Conservation (phyloP, 2,888 invertebrate species). For the Malachius bipustulatus region DNA sequence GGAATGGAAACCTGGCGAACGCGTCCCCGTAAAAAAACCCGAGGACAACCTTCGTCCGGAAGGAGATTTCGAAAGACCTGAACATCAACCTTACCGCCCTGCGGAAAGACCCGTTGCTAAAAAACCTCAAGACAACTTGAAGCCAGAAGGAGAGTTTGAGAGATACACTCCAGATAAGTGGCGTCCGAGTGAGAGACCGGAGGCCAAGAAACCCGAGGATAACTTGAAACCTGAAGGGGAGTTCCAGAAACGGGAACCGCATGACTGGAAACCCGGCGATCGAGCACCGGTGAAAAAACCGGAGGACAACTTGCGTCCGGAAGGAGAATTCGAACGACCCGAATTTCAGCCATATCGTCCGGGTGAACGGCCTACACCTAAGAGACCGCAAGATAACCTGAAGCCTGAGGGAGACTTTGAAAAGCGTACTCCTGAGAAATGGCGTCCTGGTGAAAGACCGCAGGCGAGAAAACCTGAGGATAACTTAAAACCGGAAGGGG, state of each 20-base stretch:
- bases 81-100: constrained; percentile 26
- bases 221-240: constrained; percentile 52
- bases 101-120: constrained; percentile 44
- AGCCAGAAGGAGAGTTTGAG: constrained; percentile 45
- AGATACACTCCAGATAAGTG: constrained; percentile 36
- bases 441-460: constrained; percentile 34
- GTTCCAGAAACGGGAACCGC: constrained; percentile 40
- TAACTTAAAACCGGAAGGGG: constrained; percentile 39
- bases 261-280: constrained; percentile 33
- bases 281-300: constrained; percentile 21
- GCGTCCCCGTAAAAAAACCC: constrained; percentile 36
- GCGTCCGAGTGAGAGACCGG: constrained; percentile 41
- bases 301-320: constrained; percentile 43
- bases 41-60: constrained; percentile 34
- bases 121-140: constrained; percentile 37
- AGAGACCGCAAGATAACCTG: constrained; percentile 32
- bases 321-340: constrained; percentile 44
- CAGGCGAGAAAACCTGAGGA: constrained; percentile 48
- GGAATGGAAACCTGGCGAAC: constrained; percentile 36
- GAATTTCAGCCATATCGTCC: constrained; percentile 35
- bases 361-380: constrained; percentile 32
- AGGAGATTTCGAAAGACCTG: constrained; percentile 31
- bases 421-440: constrained; percentile 24
- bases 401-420: constrained; percentile 35
- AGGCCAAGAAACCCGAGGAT: constrained; percentile 46